Evolutionary conservation across 2,113 vertebrate species (phyloP).

Genomic region (Caloenas nicobarica): DNA sequence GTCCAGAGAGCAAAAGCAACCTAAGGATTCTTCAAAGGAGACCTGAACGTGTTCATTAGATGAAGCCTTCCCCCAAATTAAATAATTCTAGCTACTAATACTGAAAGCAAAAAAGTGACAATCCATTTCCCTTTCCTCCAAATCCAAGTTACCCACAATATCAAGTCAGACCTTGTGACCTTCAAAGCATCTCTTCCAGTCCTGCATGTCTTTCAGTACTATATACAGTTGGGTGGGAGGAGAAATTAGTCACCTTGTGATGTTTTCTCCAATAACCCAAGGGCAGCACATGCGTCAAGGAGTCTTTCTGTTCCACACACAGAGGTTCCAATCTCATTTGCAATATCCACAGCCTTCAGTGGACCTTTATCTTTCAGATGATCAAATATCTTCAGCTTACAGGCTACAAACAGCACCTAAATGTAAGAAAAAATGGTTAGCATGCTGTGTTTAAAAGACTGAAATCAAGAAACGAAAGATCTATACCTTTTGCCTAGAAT

Average conservation of each 20-base stretch:
- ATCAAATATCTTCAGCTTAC: slow-evolving; percentile 86
- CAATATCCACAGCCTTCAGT: slow-evolving; percentile 71
- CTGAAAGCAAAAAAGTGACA: background rate
- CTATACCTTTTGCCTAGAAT: background rate
- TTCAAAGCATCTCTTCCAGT: background rate
- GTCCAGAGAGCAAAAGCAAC: background rate
- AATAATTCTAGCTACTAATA: background rate
- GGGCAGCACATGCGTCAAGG: slow-evolving; percentile 83
- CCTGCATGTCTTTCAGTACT: background rate
- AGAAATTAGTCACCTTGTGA: slow-evolving; percentile 50
- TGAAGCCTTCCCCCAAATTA: background rate
- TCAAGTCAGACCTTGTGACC: background rate
- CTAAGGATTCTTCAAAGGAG: background rate
- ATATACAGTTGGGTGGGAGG: background rate
- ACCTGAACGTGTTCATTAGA: background rate
- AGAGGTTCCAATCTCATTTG: slow-evolving; percentile 73
- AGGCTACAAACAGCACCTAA: slow-evolving; percentile 87
- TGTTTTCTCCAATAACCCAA: slow-evolving; percentile 80
- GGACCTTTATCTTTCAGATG: slow-evolving; percentile 69
- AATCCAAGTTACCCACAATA: background rate
- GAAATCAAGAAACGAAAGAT: background rate
- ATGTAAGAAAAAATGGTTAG: background rate
- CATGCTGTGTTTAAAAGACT: background rate
- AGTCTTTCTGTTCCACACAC: slow-evolving; percentile 77
- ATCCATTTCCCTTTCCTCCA: background rate